Evolutionary conservation across 2,113 vertebrate genomes (phyloP).

Genomic region (Callocephalon fimbriatum): DNA sequence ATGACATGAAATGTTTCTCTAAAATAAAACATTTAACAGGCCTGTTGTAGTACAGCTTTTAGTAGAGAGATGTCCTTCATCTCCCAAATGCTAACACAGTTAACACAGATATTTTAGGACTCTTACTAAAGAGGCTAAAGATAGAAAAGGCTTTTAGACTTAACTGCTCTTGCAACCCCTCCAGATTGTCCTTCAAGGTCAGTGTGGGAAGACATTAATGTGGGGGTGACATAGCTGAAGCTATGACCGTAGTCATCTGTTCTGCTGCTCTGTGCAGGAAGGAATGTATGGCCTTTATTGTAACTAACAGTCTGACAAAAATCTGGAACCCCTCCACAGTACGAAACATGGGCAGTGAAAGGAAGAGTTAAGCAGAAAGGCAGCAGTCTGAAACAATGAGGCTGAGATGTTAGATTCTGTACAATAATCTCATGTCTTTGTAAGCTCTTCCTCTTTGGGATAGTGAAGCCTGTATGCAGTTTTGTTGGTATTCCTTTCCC

Average conservation of each 20-base stretch:
- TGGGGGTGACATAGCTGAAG: background rate
- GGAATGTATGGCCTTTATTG: background rate
- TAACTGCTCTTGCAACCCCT: background rate
- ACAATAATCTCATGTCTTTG: background rate
- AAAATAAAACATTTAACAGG: background rate
- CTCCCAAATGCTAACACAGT: background rate
- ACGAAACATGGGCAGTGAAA: background rate
- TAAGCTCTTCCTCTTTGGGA: background rate
- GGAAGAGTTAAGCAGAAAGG: background rate
- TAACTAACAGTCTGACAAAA: background rate
- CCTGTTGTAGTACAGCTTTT: background rate
- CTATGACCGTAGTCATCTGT: background rate
- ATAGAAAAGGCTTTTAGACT: slow-evolving; percentile 32
- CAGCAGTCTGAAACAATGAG: background rate
- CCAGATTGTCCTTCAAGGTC: slow-evolving; percentile 1
- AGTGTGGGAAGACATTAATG: background rate
- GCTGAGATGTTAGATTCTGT: background rate
- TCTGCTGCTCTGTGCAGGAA: background rate
- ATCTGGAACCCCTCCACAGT: background rate
- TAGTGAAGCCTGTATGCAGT: background rate
- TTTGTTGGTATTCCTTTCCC: background rate
- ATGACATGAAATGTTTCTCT: background rate
- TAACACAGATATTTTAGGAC: slow-evolving; percentile 19
- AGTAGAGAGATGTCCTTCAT: background rate
- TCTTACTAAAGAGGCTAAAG: slow-evolving; percentile 44